Percentiles rank a stretch among this genome's conserved stretches.
Conservation (phyloP, 1,140 invertebrate genomes). For the Bombus sibiricus region DNA sequence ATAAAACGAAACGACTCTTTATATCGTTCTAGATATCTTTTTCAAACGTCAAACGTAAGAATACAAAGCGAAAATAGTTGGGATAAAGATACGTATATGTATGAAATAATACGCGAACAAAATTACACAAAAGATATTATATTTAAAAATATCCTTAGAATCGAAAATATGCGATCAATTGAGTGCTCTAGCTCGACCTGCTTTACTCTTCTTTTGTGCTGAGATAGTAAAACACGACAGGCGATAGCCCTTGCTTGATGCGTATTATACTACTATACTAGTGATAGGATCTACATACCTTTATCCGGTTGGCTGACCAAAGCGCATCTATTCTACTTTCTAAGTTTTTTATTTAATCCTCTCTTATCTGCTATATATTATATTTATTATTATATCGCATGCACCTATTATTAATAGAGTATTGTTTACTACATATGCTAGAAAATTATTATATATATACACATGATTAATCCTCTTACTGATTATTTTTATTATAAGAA, state of each 20-base stretch:
- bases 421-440: background rate
- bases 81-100: no score
- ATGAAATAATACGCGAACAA: background rate
- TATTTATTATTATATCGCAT: background rate
- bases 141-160: slow-evolving; percentile 25
- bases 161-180: background rate
- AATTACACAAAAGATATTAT: background rate
- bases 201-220: background rate
- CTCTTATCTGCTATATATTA: background rate
- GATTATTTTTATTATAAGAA: background rate
- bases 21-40: no score
- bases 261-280: background rate
- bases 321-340: slow-evolving; percentile 15
- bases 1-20: background rate
- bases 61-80: background rate
- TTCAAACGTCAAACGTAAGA: background rate
- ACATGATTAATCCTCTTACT: background rate
- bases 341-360: background rate
- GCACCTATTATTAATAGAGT: background rate
- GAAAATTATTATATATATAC: background rate
- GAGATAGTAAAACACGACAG: background rate
- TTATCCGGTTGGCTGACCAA: slow-evolving; percentile 20
- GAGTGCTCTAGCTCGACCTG: background rate
- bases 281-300: background rate
- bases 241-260: background rate